A percentile compares a stretch with the other conserved stretches of the same genome.
Evolutionary conservation across 2,113 vertebrate genomes (phyloP).

Genomic region (Proteles cristata): DNA sequence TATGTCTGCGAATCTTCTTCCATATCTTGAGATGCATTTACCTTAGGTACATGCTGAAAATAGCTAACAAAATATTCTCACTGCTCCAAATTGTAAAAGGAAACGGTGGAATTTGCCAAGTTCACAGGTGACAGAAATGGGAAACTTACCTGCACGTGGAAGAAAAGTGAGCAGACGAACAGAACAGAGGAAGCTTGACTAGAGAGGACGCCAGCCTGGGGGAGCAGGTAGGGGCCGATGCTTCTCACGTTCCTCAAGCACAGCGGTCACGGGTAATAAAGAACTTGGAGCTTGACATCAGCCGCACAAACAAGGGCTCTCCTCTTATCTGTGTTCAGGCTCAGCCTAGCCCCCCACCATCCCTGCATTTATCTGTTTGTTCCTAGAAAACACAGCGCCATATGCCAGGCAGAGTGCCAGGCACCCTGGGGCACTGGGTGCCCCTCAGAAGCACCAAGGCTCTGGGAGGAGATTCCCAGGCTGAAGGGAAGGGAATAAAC

Average conservation of each 20-base stretch:
- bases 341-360: rapidly evolving
- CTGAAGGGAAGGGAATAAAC: rapidly evolving
- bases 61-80: constrained; percentile 5
- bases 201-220: too few species aligned
- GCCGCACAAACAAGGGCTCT: rapidly evolving
- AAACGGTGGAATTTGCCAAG: neutral
- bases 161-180: neutral
- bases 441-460: rapidly evolving
- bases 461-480: neutral
- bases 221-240: rapidly evolving
- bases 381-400: rapidly evolving
- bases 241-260: rapidly evolving
- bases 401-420: rapidly evolving
- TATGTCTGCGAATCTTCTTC: neutral
- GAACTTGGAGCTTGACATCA: neutral
- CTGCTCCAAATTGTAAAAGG: neutral
- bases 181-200: neutral
- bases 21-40: neutral
- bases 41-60: neutral
- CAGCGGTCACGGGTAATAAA: rapidly evolving
- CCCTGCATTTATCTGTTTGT: neutral
- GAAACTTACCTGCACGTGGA: neutral
- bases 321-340: rapidly evolving
- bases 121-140: neutral
- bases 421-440: rapidly evolving